Conservation (phyloP, 2,113 vertebrate genomes). For the Leucopternis melanops region DNA sequence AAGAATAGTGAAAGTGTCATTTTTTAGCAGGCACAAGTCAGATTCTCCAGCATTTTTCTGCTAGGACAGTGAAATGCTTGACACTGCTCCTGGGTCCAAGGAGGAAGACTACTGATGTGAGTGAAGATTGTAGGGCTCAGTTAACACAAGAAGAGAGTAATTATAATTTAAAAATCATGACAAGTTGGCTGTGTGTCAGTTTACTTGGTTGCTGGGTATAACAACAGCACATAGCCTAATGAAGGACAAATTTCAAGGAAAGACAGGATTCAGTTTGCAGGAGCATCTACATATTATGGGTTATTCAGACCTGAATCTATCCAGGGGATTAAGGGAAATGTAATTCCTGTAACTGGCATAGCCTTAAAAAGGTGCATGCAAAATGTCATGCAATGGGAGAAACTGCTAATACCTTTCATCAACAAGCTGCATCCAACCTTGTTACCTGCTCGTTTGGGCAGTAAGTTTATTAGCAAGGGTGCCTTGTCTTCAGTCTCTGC, state of each 20-base stretch:
- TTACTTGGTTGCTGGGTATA: not conserved
- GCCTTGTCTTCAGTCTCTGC: not conserved
- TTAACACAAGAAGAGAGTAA: not conserved
- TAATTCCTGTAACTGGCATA: not conserved
- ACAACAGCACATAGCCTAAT: not conserved
- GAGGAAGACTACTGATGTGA: not conserved
- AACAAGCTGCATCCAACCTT: not conserved
- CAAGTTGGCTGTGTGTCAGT: not conserved
- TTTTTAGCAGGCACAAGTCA: not conserved
- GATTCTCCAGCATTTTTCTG: not conserved
- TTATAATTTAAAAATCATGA: not conserved
- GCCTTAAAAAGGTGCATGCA: not conserved
- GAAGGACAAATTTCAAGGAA: not conserved
- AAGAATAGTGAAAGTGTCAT: not conserved
- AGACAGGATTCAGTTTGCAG: not conserved
- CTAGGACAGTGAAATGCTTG: not conserved
- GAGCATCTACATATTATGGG: not conserved
- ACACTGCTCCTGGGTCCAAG: not conserved
- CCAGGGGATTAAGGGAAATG: not conserved
- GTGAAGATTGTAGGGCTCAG: not conserved
- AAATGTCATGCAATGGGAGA: not conserved
- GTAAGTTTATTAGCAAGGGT: not conserved
- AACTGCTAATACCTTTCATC: not conserved
- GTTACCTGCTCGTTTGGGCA: not conserved
- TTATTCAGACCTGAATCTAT: not conserved